A percentile compares a stretch with the other conserved stretches of the same genome.
Evolutionary conservation across 1,140 invertebrate species (phyloP).

Genomic region (Microplitis demolitor): DNA sequence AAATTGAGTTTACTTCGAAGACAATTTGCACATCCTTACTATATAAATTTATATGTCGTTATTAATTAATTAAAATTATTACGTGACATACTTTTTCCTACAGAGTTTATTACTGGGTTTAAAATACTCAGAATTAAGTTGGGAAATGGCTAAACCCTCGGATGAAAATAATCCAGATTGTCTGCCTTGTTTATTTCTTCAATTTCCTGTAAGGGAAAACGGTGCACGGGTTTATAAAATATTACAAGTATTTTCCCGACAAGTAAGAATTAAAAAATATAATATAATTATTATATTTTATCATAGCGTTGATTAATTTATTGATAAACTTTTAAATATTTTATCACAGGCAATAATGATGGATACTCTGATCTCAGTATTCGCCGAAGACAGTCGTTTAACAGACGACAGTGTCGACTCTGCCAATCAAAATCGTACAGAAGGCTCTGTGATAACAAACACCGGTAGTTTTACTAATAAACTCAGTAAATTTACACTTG

Average conservation of each 20-base stretch:
- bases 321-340: too few species aligned
- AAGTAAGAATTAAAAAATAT: constrained; percentile 56
- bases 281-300: too few species aligned
- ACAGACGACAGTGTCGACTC: constrained; percentile 52
- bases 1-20: too few species aligned
- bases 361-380: constrained; percentile 87
- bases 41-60: background rate
- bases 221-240: constrained; percentile 85
- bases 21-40: too few species aligned
- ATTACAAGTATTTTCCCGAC: constrained; percentile 85
- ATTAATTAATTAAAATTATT: background rate
- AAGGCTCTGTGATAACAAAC: constrained; percentile 59
- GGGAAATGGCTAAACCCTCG: constrained; percentile 86
- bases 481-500: constrained; percentile 81
- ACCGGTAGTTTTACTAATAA: constrained; percentile 76
- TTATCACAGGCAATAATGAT: constrained; percentile 77
- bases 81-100: constrained; percentile 38
- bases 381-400: constrained; percentile 75
- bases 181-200: constrained; percentile 85
- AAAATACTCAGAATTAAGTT: constrained; percentile 85
- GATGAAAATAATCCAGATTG: constrained; percentile 84
- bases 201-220: constrained; percentile 86
- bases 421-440: constrained; percentile 50
- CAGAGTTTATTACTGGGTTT: constrained; percentile 84
- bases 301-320: too few species aligned